These are phyloP conservation scores for Ridgeia piscesae DNA, from an alignment of 1,140 invertebrate genomes.

Conservation along the genomic window DNA sequence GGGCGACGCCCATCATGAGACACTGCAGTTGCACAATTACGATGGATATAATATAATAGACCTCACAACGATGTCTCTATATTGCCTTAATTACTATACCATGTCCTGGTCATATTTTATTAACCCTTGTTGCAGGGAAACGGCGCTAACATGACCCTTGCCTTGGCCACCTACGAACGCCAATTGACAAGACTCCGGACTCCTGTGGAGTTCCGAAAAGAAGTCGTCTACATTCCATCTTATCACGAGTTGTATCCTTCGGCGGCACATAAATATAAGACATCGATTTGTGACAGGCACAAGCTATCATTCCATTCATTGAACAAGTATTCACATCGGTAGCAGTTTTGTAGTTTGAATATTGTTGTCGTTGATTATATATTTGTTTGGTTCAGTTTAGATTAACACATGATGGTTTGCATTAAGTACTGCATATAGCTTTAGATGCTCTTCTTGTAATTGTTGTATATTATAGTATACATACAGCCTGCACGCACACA, in stretches of 20 bases:
- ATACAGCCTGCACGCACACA: too few species aligned
- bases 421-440: too few species aligned
- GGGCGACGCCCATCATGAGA: too few species aligned
- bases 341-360: not conserved
- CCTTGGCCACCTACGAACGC: constrained; percentile 78
- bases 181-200: constrained; percentile 71
- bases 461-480: too few species aligned
- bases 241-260: constrained; percentile 77
- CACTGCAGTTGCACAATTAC: too few species aligned
- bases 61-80: too few species aligned
- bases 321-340: not conserved
- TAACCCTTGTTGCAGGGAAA: constrained; percentile 65
- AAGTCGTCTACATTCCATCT: constrained; percentile 80
- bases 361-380: not conserved
- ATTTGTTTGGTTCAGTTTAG: too few species aligned
- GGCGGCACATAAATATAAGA: not conserved
- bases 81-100: not conserved
- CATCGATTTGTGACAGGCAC: too few species aligned
- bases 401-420: too few species aligned
- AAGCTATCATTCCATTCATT: too few species aligned
- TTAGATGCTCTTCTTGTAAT: too few species aligned
- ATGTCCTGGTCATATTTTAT: not conserved
- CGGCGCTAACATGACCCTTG: constrained; percentile 75
- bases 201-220: constrained; percentile 72
- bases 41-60: too few species aligned